These are phyloP conservation scores for Holothuria leucospilota DNA, from an alignment of 53 echinoderm and acorn worm genomes.

Conservation along the genomic window DNA sequence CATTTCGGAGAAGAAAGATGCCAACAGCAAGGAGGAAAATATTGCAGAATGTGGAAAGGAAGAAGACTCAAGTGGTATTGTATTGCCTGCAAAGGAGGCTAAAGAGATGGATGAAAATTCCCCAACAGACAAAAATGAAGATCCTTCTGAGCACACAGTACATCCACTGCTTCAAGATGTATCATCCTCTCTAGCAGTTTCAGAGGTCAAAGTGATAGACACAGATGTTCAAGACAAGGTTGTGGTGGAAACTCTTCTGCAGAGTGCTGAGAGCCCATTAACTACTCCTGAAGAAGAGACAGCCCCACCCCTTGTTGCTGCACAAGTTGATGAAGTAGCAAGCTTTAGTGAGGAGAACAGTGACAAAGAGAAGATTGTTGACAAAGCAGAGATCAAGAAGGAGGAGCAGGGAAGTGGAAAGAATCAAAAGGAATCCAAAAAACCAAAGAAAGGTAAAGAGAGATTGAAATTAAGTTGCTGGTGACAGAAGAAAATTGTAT, in stretches of 20 bases:
- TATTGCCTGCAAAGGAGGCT: slow-evolving; percentile 15
- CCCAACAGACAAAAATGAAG: background rate
- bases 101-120: slow-evolving; percentile 1
- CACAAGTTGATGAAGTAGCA: background rate
- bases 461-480: too few relatives aligned
- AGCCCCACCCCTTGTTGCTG: background rate
- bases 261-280: slow-evolving; percentile 36
- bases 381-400: background rate
- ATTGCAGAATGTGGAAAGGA: background rate
- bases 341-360: slow-evolving; percentile 13
- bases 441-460: slow-evolving; percentile 38
- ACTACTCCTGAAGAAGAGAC: slow-evolving; percentile 51
- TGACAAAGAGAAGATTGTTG: slow-evolving; percentile 3
- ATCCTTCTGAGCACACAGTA: background rate
- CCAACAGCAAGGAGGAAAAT: background rate
- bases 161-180: background rate
- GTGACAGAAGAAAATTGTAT: too few relatives aligned
- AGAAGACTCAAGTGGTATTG: background rate
- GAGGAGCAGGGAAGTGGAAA: slow-evolving; percentile 2
- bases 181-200: slow-evolving; percentile 20
- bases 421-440: slow-evolving; percentile 27
- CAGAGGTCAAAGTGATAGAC: slow-evolving; percentile 38
- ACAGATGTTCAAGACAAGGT: slow-evolving; percentile 15
- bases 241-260: slow-evolving; percentile 15
- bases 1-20: slow-evolving; percentile 6